phyloP scores from a whole-genome alignment of 1,140 invertebrate species.

The Lordiphosa collinella region DNA sequence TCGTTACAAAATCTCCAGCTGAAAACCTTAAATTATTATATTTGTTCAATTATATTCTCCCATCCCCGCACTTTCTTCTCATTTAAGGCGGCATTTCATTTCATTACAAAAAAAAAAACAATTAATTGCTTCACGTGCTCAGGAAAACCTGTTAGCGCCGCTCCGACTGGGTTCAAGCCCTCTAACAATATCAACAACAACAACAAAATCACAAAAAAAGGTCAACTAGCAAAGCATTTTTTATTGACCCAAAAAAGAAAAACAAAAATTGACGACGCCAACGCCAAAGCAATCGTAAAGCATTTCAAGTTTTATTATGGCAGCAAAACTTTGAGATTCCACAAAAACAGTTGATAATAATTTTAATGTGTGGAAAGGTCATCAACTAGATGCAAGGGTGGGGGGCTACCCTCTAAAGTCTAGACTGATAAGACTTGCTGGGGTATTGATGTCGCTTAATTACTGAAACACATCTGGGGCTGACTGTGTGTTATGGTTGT shows the following conservation, averaged over 20 bases:
- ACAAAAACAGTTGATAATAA: constrained; percentile 41
- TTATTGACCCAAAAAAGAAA: constrained; percentile 47
- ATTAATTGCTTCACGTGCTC: constrained; percentile 48
- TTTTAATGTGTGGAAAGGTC: constrained; percentile 35
- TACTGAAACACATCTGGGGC: neutral
- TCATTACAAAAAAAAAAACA: constrained; percentile 12
- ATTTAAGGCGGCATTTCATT: constrained; percentile 24
- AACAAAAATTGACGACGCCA: constrained; percentile 15
- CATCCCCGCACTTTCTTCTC: neutral
- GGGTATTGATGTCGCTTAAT: constrained; percentile 8
- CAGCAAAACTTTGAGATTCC: constrained; percentile 34
- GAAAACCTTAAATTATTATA: too few relatives aligned
- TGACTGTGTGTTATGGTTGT: constrained; percentile 16
- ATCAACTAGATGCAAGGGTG: neutral
- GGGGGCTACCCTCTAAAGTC: neutral
- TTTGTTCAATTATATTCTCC: too few relatives aligned
- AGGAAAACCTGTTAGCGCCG: constrained; percentile 48
- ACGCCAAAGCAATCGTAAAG: constrained; percentile 16
- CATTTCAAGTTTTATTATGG: constrained; percentile 34
- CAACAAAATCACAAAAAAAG: constrained; percentile 47
- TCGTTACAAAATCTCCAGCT: too few relatives aligned
- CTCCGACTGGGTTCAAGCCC: constrained; percentile 28
- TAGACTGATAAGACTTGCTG: constrained; percentile 30
- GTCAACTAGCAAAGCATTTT: constrained; percentile 45
- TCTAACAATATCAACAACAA: constrained; percentile 23